phyloP scores from a whole-genome alignment of 2,888 invertebrate genomes.

The Cheilosia urbana region DNA sequence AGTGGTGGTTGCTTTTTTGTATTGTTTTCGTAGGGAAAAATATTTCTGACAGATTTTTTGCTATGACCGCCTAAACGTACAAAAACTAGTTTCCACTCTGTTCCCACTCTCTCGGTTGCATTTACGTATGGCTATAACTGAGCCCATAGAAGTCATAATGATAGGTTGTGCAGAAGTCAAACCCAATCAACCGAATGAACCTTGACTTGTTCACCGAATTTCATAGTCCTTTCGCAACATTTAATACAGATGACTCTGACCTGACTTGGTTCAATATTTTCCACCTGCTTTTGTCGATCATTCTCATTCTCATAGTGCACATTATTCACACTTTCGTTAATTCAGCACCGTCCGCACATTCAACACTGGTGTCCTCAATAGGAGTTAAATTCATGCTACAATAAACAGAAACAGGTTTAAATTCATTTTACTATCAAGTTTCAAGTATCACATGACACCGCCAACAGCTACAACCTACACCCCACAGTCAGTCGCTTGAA shows the following conservation, averaged over 20 bases:
- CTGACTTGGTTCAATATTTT: not conserved
- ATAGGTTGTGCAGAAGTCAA: not conserved
- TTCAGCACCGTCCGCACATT: not conserved
- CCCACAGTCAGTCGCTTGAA: conserved; percentile 44
- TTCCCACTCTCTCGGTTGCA: too few species aligned
- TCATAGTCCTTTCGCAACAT: not conserved
- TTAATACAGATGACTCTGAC: not conserved
- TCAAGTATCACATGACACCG: conserved; percentile 12
- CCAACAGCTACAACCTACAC: conserved; percentile 24
- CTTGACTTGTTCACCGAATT: not conserved
- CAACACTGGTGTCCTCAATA: conserved; percentile 24
- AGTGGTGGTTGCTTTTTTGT: too few species aligned
- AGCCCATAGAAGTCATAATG: too few species aligned
- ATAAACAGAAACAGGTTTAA: conserved; percentile 42
- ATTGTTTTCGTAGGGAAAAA: too few species aligned
- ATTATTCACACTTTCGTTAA: conserved; percentile 32
- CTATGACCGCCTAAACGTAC: too few species aligned
- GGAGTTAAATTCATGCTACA: conserved; percentile 39
- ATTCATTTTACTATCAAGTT: conserved; percentile 10
- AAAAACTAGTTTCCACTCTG: too few species aligned
- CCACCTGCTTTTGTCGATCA: not conserved
- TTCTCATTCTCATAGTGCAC: not conserved
- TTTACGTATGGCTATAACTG: too few species aligned
- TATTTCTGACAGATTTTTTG: too few species aligned
- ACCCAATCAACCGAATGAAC: not conserved